These are phyloP conservation scores for Microctonus hyperodae DNA, from an alignment of 2,888 invertebrate genomes.

Conservation along the genomic window DNA sequence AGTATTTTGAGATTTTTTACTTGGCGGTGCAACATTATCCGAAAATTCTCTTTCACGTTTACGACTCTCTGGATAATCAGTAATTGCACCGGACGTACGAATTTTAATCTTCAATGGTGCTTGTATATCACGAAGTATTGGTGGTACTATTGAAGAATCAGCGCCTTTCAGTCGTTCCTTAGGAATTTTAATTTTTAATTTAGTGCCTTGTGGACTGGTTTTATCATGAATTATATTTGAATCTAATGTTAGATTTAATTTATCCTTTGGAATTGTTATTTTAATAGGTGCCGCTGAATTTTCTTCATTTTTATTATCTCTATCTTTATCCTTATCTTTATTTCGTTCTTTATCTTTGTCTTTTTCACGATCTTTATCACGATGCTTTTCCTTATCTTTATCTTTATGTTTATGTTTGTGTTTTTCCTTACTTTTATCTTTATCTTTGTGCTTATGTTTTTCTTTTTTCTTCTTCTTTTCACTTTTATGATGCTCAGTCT, in stretches of 20 bases:
- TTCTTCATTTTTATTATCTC: constrained; percentile 78
- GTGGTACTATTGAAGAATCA: constrained; percentile 19
- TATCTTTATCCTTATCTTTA: constrained; percentile 46
- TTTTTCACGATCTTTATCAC: constrained; percentile 82
- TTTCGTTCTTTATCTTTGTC: constrained; percentile 66
- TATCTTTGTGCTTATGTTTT: constrained; percentile 82
- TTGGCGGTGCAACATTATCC: constrained; percentile 44
- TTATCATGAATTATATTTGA: constrained; percentile 43
- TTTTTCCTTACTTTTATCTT: constrained; percentile 67
- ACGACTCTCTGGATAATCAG: constrained; percentile 35
- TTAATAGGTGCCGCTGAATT: constrained; percentile 63
- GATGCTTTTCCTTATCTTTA: constrained; percentile 65
- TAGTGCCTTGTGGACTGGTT: constrained; percentile 58
- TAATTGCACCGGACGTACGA: constrained; percentile 65
- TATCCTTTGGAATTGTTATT: constrained; percentile 71
- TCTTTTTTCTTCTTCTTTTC: constrained; percentile 82
- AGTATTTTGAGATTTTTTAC: constrained; percentile 39
- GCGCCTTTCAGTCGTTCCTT: constrained; percentile 72
- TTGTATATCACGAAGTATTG: constrained; percentile 55
- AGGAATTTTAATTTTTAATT: constrained; percentile 82
- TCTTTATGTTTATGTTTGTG: constrained; percentile 55
- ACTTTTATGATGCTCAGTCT: constrained; percentile 59
- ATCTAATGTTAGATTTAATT: constrained; percentile 61
- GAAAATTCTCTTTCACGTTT: constrained; percentile 40
- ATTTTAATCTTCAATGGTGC: constrained; percentile 78